phyloP scores from a whole-genome alignment of 64 coral and sea anemone species.

The Anthopleura sola region DNA sequence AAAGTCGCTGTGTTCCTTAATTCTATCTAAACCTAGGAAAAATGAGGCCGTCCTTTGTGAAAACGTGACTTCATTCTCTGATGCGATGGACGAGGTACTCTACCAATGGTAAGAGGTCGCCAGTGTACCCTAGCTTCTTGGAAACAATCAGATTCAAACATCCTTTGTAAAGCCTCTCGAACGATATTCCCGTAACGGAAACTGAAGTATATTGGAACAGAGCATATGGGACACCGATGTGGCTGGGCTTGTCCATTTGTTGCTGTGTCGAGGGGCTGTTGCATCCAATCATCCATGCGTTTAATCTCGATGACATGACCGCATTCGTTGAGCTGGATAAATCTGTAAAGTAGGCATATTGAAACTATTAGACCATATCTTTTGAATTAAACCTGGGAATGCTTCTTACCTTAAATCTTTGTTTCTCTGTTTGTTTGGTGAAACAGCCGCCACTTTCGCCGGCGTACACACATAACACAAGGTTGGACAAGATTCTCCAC shows the following conservation, averaged over 20 bases:
- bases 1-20: no score
- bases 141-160: background rate
- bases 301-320: slow-evolving; percentile 26
- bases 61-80: no score
- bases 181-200: slow-evolving; percentile 32
- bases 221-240: slow-evolving; percentile 20
- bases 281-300: slow-evolving; percentile 28
- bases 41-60: no score
- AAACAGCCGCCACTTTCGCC: slow-evolving; percentile 10
- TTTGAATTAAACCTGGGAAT: no score
- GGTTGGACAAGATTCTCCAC: slow-evolving; percentile 48
- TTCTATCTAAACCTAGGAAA: no score
- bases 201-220: slow-evolving; percentile 27
- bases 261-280: background rate
- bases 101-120: no score
- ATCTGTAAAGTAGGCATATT: background rate
- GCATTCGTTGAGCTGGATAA: slow-evolving; percentile 25
- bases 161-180: background rate
- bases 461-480: slow-evolving; percentile 39
- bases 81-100: no score
- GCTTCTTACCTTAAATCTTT: background rate
- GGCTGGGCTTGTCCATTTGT: background rate
- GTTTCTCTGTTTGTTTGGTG: background rate
- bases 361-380: no score
- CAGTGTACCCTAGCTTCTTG: background rate